Evolutionary conservation across 2,888 invertebrate species (phyloP).

Genomic region (Nomada fucata): DNA sequence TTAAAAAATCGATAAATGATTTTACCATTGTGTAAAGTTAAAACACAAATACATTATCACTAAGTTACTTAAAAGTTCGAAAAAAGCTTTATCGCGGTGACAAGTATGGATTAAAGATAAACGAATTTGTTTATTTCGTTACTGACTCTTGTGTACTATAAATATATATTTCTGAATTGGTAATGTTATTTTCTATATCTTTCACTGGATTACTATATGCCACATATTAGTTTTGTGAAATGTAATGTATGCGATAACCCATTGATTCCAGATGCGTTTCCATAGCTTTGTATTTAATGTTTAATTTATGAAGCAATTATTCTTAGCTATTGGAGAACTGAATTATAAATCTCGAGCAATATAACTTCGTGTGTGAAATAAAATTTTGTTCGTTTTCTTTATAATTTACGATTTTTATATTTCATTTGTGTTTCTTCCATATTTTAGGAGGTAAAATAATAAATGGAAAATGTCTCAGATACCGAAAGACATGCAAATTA

Average conservation of each 20-base stretch:
- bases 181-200: background rate
- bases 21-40: background rate
- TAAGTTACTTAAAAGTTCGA: background rate
- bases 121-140: background rate
- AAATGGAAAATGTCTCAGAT: slow-evolving; percentile 74
- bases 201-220: background rate
- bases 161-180: background rate
- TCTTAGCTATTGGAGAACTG: too few species aligned
- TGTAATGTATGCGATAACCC: slow-evolving; percentile 1
- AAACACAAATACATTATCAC: background rate
- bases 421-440: background rate
- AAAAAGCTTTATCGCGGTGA: slow-evolving; percentile 1
- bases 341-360: too few species aligned
- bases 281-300: too few species aligned
- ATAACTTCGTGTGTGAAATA: too few species aligned
- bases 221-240: background rate
- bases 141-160: background rate
- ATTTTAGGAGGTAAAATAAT: slow-evolving; percentile 24
- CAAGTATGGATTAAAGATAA: slow-evolving; percentile 20
- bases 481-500: slow-evolving; percentile 73
- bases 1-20: slow-evolving; percentile 5
- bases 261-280: background rate
- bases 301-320: too few species aligned
- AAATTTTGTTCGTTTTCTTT: too few species aligned
- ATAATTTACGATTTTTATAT: background rate